These are phyloP conservation scores for Pachyseris speciosa DNA, from an alignment of 64 coral and sea anemone genomes.

Conservation along the genomic window DNA sequence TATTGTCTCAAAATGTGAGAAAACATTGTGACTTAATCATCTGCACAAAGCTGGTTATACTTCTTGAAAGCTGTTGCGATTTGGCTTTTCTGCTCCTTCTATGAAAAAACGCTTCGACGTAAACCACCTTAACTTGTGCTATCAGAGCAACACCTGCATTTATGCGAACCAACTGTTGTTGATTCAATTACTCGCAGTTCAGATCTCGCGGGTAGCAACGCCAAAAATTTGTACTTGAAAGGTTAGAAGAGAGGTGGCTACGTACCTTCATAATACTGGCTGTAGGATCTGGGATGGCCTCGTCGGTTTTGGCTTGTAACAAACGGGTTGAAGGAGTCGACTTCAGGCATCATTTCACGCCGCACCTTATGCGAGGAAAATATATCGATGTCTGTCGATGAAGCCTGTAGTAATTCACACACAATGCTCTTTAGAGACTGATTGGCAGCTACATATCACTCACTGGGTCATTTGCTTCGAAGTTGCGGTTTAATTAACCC, in stretches of 20 bases:
- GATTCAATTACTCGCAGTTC: background rate
- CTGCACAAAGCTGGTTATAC: background rate
- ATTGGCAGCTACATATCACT: slow-evolving; percentile 4
- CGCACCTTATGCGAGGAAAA: slow-evolving; percentile 17
- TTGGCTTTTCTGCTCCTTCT: background rate
- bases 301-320: background rate
- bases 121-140: too few species aligned
- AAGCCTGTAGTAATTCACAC: background rate
- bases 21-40: background rate
- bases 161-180: background rate
- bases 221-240: background rate
- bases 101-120: background rate
- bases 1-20: background rate
- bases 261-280: slow-evolving; percentile 42
- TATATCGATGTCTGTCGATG: background rate
- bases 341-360: slow-evolving; percentile 48
- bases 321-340: slow-evolving; percentile 11
- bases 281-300: slow-evolving; percentile 2
- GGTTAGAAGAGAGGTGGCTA: background rate
- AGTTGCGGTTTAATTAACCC: background rate
- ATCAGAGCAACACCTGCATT: too few species aligned
- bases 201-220: too few species aligned
- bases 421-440: background rate
- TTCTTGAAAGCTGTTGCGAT: background rate
- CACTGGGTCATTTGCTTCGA: background rate